Evolutionary conservation across 2,888 invertebrate species (phyloP), one percentile per base, ranked within the genome.

Genomic region (Lepidochrysops patricia): DNA sequence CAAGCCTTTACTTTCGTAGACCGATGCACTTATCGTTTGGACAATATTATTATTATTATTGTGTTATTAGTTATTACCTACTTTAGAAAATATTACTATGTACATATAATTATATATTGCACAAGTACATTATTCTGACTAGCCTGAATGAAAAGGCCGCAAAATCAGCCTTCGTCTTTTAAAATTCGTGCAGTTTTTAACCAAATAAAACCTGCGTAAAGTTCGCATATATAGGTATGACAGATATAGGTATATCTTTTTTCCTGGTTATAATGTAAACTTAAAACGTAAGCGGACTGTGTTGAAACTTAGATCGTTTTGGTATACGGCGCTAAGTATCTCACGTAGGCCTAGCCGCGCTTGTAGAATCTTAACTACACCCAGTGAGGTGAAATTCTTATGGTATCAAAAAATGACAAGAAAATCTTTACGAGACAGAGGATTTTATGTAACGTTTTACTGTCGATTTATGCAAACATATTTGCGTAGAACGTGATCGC

Each of bases 281-380:
- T 52, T 35, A 50, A 58, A 57, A 48, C 48, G 58, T 35, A 35
- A 15, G 25, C 34, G 32, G 49, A 26, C 49, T 49, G 25, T 12
- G 25, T 50, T 26, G 26, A 35, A 58, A 58, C 58, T 58, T 52
- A 26, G 52, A 52, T 48, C 25, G 32, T 58, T 83, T 81, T 80
- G 77, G 75, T 76, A 80, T 80, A 79, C 79, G 73, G 73, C 66
- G 74, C 72, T 86, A 88, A 87, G 86, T 84, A 81, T 79, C 83
- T 76, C 88, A 89, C 88, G 88, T 88, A 80, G 84, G 80, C 81
- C 70, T 74, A 74, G 69, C 75, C 72, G 66, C 69, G 71, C 71
- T 76, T 67, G 63, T 68, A 65, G 88, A 89, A 89, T 89, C 80
- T 88, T 85, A 88, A 88, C 84, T 80, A 81, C 76, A 25, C 26